Evolutionary conservation across 2,888 invertebrate species (phyloP).

Genomic region (Panopea generosa): DNA sequence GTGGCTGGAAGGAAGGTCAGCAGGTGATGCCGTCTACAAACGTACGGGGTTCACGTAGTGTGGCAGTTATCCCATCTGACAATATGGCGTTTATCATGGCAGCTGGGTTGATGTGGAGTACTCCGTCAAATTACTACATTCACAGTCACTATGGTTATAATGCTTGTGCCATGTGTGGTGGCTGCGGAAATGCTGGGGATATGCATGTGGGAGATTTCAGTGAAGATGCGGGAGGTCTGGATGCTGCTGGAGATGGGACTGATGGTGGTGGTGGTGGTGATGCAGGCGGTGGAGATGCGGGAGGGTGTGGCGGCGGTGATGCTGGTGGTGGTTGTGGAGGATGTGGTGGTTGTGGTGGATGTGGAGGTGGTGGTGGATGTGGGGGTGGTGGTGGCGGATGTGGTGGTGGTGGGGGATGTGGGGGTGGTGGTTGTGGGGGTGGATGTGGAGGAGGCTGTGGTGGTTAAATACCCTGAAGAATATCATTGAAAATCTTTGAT

Average conservation of each 20-base stretch:
- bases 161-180: slow-evolving; percentile 70
- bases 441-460: no score
- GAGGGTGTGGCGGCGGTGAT: slow-evolving; percentile 14
- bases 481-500: no score
- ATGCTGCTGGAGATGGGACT: slow-evolving; percentile 21
- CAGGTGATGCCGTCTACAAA: slow-evolving; percentile 24
- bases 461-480: no score
- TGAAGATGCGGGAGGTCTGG: slow-evolving; percentile 15
- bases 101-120: slow-evolving; percentile 84
- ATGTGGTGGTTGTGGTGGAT: no score
- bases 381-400: no score
- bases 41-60: slow-evolving; percentile 40
- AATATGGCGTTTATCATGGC: slow-evolving; percentile 84
- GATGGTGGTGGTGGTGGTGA: slow-evolving; percentile 17
- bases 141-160: slow-evolving; percentile 60
- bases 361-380: no score
- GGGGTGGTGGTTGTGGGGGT: no score
- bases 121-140: slow-evolving; percentile 82
- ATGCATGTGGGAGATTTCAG: slow-evolving; percentile 45
- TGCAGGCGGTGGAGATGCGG: slow-evolving; percentile 10
- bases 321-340: no score
- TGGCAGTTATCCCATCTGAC: slow-evolving; percentile 76
- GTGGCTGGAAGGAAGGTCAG: slow-evolving; percentile 45
- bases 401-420: no score
- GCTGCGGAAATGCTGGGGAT: slow-evolving; percentile 17